These are phyloP conservation scores for Catostomus latipinnis DNA, from an alignment of 2,797 vertebrate species.

Conservation along the genomic window DNA sequence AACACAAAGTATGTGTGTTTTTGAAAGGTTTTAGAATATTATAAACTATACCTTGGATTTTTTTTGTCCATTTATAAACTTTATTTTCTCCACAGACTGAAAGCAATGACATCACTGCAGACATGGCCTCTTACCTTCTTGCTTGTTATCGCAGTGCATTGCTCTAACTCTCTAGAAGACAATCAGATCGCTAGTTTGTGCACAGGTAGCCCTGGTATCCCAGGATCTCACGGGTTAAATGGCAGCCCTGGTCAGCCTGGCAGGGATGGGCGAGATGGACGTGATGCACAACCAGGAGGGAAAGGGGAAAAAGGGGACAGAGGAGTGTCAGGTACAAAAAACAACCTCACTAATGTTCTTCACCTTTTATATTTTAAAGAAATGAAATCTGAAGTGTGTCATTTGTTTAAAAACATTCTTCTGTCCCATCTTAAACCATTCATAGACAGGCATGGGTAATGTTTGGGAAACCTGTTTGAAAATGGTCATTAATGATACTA, in stretches of 20 bases:
- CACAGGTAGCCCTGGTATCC: conserved; percentile 89
- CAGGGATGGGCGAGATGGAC: conserved; percentile 91
- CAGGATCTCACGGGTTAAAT: conserved; percentile 88
- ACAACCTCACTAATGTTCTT: background rate
- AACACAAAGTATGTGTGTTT: too few species aligned
- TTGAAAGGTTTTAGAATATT: too few species aligned
- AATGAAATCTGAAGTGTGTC: too few species aligned
- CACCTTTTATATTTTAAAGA: too few species aligned
- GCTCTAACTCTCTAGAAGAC: conserved; percentile 85
- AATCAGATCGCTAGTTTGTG: conserved; percentile 94
- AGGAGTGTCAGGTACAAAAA: conserved; percentile 80
- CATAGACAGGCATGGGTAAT: too few species aligned
- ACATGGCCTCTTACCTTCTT: conserved; percentile 69
- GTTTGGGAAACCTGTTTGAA: too few species aligned
- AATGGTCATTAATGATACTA: too few species aligned
- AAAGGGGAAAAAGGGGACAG: conserved; percentile 86
- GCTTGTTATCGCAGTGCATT: conserved; percentile 75
- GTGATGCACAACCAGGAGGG: conserved; percentile 83
- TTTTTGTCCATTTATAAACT: background rate
- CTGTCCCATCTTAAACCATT: too few species aligned
- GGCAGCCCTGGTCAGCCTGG: conserved; percentile 88
- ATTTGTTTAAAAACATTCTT: too few species aligned
- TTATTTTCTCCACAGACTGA: conserved; percentile 52
- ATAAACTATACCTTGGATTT: too few species aligned
- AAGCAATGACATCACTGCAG: conserved; percentile 71